Evolutionary conservation across 2,888 invertebrate genomes (phyloP).

Genomic region (Synanthedon myopaeformis): DNA sequence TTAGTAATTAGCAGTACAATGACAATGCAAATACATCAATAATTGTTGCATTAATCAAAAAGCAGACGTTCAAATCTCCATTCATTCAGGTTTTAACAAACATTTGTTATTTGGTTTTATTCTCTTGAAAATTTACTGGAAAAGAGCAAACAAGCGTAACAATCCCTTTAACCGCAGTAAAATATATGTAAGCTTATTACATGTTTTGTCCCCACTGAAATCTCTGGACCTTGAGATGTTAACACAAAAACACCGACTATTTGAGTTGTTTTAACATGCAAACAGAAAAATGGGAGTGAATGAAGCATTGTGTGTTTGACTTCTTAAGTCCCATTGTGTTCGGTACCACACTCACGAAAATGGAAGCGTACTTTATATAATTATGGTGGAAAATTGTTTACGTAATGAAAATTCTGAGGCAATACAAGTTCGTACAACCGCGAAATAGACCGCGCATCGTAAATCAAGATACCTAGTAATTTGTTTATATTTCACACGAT

Average conservation of each 20-base stretch:
- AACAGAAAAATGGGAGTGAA: background rate
- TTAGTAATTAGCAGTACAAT: too few relatives aligned
- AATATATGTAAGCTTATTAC: background rate
- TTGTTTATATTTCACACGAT: background rate
- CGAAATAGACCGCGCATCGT: constrained; percentile 8
- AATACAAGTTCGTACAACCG: constrained; percentile 6
- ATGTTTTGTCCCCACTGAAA: background rate
- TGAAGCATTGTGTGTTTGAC: background rate
- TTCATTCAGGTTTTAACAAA: too few relatives aligned
- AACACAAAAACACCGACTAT: background rate
- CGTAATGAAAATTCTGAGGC: background rate
- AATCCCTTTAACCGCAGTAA: background rate
- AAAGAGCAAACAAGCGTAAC: background rate
- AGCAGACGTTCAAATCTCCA: too few relatives aligned
- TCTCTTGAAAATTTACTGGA: too few relatives aligned
- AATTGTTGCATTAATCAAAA: too few relatives aligned
- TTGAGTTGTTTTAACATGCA: background rate
- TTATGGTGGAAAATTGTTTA: background rate
- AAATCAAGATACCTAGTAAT: constrained; percentile 1
- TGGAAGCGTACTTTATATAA: background rate
- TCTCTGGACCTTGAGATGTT: background rate
- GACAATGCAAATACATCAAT: too few relatives aligned
- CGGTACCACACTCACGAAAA: background rate
- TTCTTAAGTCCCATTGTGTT: background rate
- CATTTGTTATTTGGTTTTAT: too few relatives aligned